Percentiles rank a stretch among this genome's conserved stretches.
These are phyloP conservation scores for Pelodiscus sinensis DNA, from an alignment of 2,113 vertebrate genomes.

Conservation along the genomic window DNA sequence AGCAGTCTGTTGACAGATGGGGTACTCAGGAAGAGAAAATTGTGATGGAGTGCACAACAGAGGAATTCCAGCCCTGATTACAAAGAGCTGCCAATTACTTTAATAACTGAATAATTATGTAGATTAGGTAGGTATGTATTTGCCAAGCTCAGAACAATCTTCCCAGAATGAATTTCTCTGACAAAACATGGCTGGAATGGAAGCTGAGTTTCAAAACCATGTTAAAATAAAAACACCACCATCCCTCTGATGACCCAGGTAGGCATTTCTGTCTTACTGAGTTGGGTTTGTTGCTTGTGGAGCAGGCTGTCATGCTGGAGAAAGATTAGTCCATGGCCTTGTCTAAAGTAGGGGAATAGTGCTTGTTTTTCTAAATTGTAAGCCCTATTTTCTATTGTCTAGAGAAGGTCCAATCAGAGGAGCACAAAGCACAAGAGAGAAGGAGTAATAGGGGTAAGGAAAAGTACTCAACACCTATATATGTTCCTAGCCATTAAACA, in stretches of 20 bases:
- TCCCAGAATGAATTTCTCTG: background rate
- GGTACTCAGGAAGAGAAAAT: background rate
- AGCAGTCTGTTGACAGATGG: background rate
- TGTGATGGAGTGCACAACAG: background rate
- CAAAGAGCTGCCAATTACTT: background rate
- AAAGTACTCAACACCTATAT: accelerated
- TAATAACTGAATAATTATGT: background rate
- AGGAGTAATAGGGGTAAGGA: accelerated
- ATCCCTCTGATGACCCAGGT: background rate
- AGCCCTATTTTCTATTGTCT: background rate
- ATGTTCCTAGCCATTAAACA: accelerated
- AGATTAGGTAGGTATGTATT: background rate
- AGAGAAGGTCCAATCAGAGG: background rate
- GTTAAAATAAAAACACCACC: background rate
- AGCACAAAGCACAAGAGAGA: accelerated
- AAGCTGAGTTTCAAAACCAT: background rate
- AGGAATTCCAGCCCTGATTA: background rate
- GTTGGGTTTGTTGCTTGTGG: background rate
- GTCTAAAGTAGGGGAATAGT: background rate
- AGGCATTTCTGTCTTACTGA: background rate
- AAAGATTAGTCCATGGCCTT: background rate
- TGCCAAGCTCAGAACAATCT: background rate
- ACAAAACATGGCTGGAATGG: background rate
- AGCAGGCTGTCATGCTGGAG: background rate
- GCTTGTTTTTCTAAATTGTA: background rate